Percentiles rank a stretch among this genome's conserved stretches.
Conservation (phyloP, 37 sponge, comb jelly and placozoan genomes). For the Tethya wilhelma region DNA sequence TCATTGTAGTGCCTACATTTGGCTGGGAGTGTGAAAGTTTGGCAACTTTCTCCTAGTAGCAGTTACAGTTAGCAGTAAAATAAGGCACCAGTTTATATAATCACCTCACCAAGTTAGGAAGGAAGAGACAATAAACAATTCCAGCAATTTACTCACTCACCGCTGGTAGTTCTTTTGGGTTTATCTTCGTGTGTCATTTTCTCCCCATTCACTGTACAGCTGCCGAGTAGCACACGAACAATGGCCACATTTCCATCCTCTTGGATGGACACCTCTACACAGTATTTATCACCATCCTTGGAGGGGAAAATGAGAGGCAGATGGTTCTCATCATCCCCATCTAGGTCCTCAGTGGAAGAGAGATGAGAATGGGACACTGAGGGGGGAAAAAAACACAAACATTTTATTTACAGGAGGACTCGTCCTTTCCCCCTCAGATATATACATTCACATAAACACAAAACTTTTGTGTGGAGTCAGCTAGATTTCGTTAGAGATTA, state of each 20-base stretch:
- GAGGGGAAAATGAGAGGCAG: not conserved
- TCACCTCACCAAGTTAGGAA: no score
- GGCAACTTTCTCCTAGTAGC: no score
- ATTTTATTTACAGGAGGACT: not conserved
- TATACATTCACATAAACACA: not conserved
- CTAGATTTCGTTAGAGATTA: no score
- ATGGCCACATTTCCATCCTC: not conserved
- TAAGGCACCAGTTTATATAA: no score
- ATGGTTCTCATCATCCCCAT: not conserved
- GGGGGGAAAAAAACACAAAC: not conserved
- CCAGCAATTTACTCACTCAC: no score
- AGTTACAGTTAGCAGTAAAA: no score
- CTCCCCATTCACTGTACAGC: constrained; percentile 12
- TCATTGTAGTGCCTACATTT: not conserved
- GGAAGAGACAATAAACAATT: no score
- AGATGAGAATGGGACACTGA: constrained; percentile 21
- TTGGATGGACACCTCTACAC: not conserved
- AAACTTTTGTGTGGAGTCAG: not conserved
- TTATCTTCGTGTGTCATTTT: not conserved
- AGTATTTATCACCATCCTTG: constrained; percentile 3
- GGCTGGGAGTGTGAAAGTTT: no score
- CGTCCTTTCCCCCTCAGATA: not conserved
- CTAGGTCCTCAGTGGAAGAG: no score
- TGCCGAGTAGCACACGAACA: constrained; percentile 4
- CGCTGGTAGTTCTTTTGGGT: not conserved